These are phyloP conservation scores for Drosophila gaucha DNA, from an alignment of 2,888 invertebrate genomes.

Conservation along the genomic window DNA sequence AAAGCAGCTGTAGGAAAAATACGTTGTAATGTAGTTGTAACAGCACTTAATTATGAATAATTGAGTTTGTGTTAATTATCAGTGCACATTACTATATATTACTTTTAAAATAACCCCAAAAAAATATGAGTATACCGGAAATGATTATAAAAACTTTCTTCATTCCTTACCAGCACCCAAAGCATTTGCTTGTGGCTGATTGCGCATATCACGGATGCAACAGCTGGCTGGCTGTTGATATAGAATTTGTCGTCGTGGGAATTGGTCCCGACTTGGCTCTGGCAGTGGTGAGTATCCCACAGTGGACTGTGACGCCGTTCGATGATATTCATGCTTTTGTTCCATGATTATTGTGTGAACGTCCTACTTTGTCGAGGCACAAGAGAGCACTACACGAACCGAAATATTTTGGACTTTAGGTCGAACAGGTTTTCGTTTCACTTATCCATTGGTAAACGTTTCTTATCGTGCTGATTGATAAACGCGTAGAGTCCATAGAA, in stretches of 20 bases:
- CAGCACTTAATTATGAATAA: not conserved
- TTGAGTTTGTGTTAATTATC: not conserved
- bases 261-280: conserved; percentile 1
- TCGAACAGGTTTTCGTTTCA: conserved; percentile 39
- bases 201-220: conserved; percentile 65
- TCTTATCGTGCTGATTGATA: conserved; percentile 73
- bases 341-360: conserved; percentile 40
- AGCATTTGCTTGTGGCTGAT: conserved; percentile 71
- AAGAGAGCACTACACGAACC: conserved; percentile 41
- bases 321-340: conserved; percentile 35
- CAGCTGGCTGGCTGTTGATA: conserved; percentile 43
- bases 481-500: conserved; percentile 20
- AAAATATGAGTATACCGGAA: not conserved
- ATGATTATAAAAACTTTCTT: not conserved
- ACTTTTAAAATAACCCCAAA: not conserved
- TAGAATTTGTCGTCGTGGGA: conserved; percentile 12
- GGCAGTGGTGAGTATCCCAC: conserved; percentile 52
- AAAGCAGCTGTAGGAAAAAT: conserved; percentile 44
- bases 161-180: conserved; percentile 53
- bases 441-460: conserved; percentile 54
- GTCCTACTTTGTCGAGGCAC: conserved; percentile 41
- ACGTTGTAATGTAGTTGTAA: not conserved
- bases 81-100: not conserved
- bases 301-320: conserved; percentile 41
- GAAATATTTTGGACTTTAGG: conserved; percentile 7